Percentiles rank a stretch among this genome's conserved stretches.
These are phyloP conservation scores for Aphidius ervi DNA, from an alignment of 1,140 invertebrate genomes.

Conservation along the genomic window DNA sequence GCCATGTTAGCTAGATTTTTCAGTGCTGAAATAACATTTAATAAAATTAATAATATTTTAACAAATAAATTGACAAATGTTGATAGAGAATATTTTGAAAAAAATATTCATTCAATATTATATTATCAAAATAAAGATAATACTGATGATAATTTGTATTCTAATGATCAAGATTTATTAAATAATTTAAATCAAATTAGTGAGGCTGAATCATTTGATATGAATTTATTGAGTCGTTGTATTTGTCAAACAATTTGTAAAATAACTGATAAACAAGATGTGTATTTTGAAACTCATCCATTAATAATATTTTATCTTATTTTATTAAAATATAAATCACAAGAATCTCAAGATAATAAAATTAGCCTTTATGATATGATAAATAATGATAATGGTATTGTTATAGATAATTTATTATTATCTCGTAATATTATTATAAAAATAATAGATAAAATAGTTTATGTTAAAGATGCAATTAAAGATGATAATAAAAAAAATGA, in stretches of 20 bases:
- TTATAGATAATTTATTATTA: constrained; percentile 25
- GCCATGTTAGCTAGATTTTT: constrained; percentile 54
- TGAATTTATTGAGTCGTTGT: constrained; percentile 38
- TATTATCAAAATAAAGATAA: constrained; percentile 38
- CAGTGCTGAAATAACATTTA: constrained; percentile 28
- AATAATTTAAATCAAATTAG: constrained; percentile 37
- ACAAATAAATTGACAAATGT: constrained; percentile 53
- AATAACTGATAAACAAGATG: constrained; percentile 32
- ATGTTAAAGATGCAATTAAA: constrained; percentile 42
- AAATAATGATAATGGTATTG: constrained; percentile 24
- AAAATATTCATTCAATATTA: constrained; percentile 50
- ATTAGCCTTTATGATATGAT: constrained; percentile 33
- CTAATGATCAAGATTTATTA: constrained; percentile 38
- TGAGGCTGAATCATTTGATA: constrained; percentile 26
- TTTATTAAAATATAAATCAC: constrained; percentile 33
- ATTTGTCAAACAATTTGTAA: constrained; percentile 37
- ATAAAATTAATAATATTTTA: constrained; percentile 57
- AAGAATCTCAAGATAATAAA: not conserved
- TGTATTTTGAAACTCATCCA: constrained; percentile 47
- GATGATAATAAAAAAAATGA: constrained; percentile 46
- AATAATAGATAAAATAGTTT: constrained; percentile 29
- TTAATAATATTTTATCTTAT: constrained; percentile 45
- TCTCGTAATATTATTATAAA: constrained; percentile 33
- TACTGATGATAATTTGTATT: constrained; percentile 24
- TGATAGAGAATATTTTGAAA: constrained; percentile 52